Evolutionary conservation across 2,113 vertebrate genomes (phyloP), one percentile per base, ranked within the genome.

Genomic region (Tachycineta bicolor): DNA sequence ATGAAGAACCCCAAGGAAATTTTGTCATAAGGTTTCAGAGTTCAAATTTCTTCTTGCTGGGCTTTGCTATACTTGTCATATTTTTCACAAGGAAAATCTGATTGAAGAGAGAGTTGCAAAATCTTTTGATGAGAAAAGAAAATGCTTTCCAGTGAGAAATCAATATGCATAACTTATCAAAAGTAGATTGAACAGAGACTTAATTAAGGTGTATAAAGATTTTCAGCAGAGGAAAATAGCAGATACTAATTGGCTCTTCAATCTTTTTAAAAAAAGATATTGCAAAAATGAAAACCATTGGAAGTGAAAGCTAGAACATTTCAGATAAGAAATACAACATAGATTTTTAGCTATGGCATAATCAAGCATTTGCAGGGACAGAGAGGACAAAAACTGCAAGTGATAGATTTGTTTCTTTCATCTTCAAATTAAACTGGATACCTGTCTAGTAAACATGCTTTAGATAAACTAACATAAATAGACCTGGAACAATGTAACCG

Each of bases 141-240:
- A 87, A 87, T 75, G 26, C 47, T 89, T 84, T 81, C 60, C 60
- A 84, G 60, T 65, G 59, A 91, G 79, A 88, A 24, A 76, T 92
- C 53, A 80, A 44, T 84, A 84, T 71, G 47, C 24, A 41, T 84
- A 81, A 67, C 64, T 67, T 84, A 67, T 47, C 73, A 82, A 82
- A 93, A 95, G 37, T 44, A 91, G 62, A 90, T 21, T 91, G 44
- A 91, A 18, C 22, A 52, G 14, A 91, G 39, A 56, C 65, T 83
- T 95, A 52, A 85, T 95, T 82, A 90, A 93, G 78, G 65, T 75
- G 22, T 53, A 68, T 71, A 76, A 91, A 82, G 52, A 81, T 67
- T 29, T 87, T 84, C 34, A 63, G 50, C 6, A 14, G 21, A 93
- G 13, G 17, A 94, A 91, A 95, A 91, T 9, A 87, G 18, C 31